Evolutionary conservation across 2,113 vertebrate genomes (phyloP), one percentile per base, ranked within the genome.

Genomic region (Plotosus lineatus): DNA sequence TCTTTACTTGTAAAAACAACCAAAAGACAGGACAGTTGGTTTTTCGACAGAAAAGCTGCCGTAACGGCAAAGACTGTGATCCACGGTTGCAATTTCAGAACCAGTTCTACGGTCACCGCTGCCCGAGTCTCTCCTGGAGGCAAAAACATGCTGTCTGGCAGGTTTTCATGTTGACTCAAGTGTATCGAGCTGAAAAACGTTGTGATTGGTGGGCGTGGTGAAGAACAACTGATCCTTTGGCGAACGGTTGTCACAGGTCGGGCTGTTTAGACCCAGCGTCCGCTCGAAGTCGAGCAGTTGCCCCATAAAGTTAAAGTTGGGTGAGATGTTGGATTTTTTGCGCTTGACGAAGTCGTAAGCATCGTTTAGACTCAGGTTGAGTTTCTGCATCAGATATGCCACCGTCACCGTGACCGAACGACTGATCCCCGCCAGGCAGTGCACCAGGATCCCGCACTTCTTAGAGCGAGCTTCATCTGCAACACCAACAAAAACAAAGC

Each of bases 291-390:
- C 98, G 92, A 99, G 93, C 38, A 99, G 95, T 77, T 99, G 98
- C 85, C 98, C 98, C 97, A 99, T 99, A 90, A 99, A 99, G 92
- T 99, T 99, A 91, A 99, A 99, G 88, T 99, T 99, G 15, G 98
- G 98, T 0, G 98, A 99, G 91, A 99, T 99, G 90, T 99, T 99
- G 80, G 98, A 98, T 91, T 99, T 99, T 93, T 99, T 99, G 88
- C 97, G 94, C 90, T 99, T 99, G 87, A 99, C 98, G 9, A 98
- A 99, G 91, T 99, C 98, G 66, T 99, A 99, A 78, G 97, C 98
- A 3, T 99, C 98, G 0, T 99, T 99, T 82, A 99, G 95, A 1
- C 97, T 98, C 90, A 99, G 93, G 94, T 98, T 99, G 91, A 98
- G 96, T 93, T 99, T 99, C 93, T 99, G 98, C 98, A 99, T 99